Conservation (phyloP, 1,140 invertebrate species). For the Thaumetopoea pityocampa region DNA sequence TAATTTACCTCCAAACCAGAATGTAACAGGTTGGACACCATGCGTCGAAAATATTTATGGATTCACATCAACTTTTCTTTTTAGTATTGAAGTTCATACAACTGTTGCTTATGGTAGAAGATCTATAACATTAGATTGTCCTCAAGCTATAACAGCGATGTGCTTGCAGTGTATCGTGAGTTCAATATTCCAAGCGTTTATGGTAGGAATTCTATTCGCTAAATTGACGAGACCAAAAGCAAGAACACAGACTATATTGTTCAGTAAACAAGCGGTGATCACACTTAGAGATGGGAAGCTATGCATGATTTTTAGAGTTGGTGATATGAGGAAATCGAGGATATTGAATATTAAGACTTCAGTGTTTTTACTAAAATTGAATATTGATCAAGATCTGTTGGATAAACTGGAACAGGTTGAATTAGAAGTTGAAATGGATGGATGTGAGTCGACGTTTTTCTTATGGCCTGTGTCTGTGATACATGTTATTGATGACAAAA, state of each 20-base stretch:
- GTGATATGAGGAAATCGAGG: constrained; percentile 95
- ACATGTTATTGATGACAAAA: constrained; percentile 82
- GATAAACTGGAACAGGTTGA: constrained; percentile 80
- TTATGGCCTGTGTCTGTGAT: constrained; percentile 92
- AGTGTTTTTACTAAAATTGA: constrained; percentile 86
- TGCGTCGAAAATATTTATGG: constrained; percentile 87
- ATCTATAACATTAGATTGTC: constrained; percentile 91
- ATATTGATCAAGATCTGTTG: constrained; percentile 83
- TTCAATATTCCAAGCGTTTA: constrained; percentile 89
- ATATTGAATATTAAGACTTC: constrained; percentile 92
- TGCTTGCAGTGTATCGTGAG: constrained; percentile 96
- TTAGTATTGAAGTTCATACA: constrained; percentile 92
- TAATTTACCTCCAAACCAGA: constrained; percentile 79
- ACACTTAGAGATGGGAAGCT: constrained; percentile 88
- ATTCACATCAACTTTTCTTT: constrained; percentile 91
- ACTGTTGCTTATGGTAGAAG: constrained; percentile 89
- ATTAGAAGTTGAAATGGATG: constrained; percentile 83
- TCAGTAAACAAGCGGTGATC: constrained; percentile 91
- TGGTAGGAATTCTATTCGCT: constrained; percentile 87
- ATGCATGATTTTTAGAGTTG: constrained; percentile 93
- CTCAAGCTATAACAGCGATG: constrained; percentile 95
- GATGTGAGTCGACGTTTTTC: constrained; percentile 85
- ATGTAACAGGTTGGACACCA: constrained; percentile 82
- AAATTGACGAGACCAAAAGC: constrained; percentile 97
- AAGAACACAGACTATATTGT: constrained; percentile 92